Percentiles rank a stretch among this genome's conserved stretches.
Evolutionary conservation across 2,113 vertebrate genomes (phyloP).

Genomic region (Myiozetetes cayanensis): DNA sequence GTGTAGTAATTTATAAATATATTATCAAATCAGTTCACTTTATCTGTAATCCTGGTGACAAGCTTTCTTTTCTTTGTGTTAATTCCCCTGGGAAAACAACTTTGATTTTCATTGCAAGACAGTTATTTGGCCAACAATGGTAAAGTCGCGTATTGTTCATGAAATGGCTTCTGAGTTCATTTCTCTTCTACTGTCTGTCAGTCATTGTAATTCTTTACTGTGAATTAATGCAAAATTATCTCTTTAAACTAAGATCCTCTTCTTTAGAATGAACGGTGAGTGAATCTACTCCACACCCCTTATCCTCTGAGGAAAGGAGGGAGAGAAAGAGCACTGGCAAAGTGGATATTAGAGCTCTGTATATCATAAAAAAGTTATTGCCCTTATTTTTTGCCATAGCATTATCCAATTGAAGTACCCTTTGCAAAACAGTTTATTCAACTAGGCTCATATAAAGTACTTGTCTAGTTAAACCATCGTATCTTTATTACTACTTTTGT

Average conservation of each 20-base stretch:
- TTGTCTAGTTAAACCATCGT: conserved; percentile 43
- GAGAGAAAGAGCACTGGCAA: not conserved
- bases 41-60: not conserved
- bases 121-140: not conserved
- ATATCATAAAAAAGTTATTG: conserved; percentile 50
- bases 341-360: not conserved
- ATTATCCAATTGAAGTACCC: conserved; percentile 15
- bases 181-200: conserved; percentile 12
- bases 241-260: conserved; percentile 25
- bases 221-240: conserved; percentile 26
- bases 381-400: not conserved
- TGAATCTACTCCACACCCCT: not conserved
- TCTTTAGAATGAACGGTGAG: not conserved
- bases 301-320: not conserved
- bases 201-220: not conserved
- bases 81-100: not conserved
- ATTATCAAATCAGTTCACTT: not conserved
- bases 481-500: conserved; percentile 15
- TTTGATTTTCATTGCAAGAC: not conserved
- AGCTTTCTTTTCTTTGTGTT: not conserved
- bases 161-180: not conserved
- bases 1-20: not conserved
- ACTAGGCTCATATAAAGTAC: not conserved
- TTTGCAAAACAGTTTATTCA: conserved; percentile 66
- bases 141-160: not conserved